Percentiles rank a stretch among this genome's conserved stretches.
phyloP scores from a whole-genome alignment of 2,888 invertebrate genomes.

The Brachypalpus laphriformis region DNA sequence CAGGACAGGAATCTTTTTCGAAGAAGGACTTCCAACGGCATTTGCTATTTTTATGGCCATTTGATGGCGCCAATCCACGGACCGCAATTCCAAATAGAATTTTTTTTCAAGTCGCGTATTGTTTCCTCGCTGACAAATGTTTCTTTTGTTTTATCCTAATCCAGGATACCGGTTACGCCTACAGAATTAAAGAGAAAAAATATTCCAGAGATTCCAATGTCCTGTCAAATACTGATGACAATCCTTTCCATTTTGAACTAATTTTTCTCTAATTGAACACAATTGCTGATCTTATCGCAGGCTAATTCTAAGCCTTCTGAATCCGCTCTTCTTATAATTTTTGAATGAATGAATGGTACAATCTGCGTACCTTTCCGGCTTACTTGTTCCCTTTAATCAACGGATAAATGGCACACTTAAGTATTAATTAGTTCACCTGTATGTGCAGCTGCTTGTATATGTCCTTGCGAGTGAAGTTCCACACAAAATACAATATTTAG shows the following conservation, averaged over 20 bases:
- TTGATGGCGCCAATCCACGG: conserved; percentile 49
- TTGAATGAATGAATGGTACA: conserved; percentile 19
- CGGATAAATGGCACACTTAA: conserved; percentile 31
- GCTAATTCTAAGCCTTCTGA: conserved; percentile 1
- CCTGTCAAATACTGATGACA: conserved; percentile 25
- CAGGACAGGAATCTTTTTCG: neutral
- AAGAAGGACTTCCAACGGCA: neutral
- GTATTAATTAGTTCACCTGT: conserved; percentile 42
- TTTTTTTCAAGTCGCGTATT: neutral
- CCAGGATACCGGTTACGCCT: conserved; percentile 34
- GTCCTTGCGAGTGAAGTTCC: conserved; percentile 35
- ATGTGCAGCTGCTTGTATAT: conserved; percentile 45
- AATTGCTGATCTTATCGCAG: conserved; percentile 59
- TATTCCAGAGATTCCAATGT: neutral
- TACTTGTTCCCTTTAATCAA: conserved; percentile 1
- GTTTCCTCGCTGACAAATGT: neutral
- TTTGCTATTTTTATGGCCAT: neutral
- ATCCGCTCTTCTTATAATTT: conserved; percentile 8
- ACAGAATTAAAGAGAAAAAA: neutral
- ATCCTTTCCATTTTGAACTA: conserved; percentile 57
- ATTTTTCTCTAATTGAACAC: conserved; percentile 65
- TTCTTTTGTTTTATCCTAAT: conserved; percentile 28
- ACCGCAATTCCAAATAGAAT: conserved; percentile 17
- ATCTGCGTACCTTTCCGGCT: neutral
- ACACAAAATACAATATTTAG: conserved; percentile 12